Base-by-base conservation (phyloP, 2,888 invertebrate species). In the Schizotus pectinicornis region DNA sequence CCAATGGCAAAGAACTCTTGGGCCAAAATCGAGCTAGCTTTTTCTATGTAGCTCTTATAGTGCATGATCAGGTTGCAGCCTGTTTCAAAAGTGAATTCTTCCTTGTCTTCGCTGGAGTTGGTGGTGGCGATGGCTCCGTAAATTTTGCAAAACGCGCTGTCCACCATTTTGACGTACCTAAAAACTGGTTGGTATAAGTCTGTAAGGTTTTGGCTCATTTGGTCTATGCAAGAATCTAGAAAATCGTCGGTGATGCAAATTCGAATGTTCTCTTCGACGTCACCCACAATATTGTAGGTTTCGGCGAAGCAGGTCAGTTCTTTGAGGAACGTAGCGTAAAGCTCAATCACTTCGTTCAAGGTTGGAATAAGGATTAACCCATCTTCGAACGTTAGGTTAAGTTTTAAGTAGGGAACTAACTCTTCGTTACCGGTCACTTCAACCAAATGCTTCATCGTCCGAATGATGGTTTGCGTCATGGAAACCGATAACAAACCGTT, bases 1-100 rank as follows among this genome's bases (percentile, higher is more conserved):
- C 87, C 87, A 61, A 88, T 83, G 36, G 84, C 82, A 67, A 91
- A 90, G 74, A 87, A 89, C 74, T 88, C 88, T 65, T 86, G 87
- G 68, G 84, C 83, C 11, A 88, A 82, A 73, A 88, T 84, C 12
- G 83, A 83, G 8, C 84, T 84, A 36, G 89, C 81, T 73, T 83
- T 82, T 11, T 85, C 83, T 63, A 86, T 83, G 47, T 85, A 86
- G 31, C 77, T 78, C 70, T 85, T 84, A 63, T 87, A 88, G 62
- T 82, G 83, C 64, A 82, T 80, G 43, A 89, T 87, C 74, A 86
- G 85, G 46, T 83, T 81, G 31, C 85, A 84, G 30, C 85, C 85
- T 49, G 82, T 82, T 60, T 86, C 84, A 71, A 88, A 88, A 6
- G 83, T 80, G 36, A 82, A 78, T 6, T 83, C 79, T 51, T 3